These are phyloP conservation scores for Margaritifera margaritifera DNA, from an alignment of 2,888 invertebrate species.

Conservation along the genomic window DNA sequence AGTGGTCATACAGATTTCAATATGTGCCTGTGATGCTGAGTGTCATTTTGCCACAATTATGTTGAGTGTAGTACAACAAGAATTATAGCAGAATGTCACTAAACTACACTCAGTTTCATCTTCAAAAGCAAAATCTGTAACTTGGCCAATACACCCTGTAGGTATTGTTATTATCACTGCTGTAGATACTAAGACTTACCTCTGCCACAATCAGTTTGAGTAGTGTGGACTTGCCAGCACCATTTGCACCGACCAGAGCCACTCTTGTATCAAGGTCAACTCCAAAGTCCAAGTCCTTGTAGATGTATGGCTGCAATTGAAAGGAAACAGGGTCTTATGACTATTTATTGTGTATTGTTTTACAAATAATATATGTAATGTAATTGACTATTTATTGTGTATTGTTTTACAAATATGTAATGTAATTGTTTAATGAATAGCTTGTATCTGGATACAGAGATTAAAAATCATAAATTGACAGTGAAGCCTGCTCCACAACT, in stretches of 20 bases:
- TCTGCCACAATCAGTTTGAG: conserved; percentile 96
- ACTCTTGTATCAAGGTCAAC: conserved; percentile 96
- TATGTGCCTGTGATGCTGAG: no score
- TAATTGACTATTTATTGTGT: no score
- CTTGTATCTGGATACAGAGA: no score
- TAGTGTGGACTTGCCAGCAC: conserved; percentile 98
- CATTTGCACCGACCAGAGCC: conserved; percentile 97
- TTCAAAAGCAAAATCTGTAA: neutral
- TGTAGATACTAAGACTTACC: conserved; percentile 76
- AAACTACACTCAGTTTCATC: neutral
- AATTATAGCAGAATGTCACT: neutral
- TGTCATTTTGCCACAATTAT: no score
- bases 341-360: no score
- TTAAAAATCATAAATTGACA: no score
- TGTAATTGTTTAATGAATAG: no score
- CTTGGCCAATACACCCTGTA: no score
- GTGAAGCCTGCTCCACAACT: no score
- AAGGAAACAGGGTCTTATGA: neutral
- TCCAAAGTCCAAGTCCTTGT: conserved; percentile 98
- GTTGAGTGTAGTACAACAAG: neutral
- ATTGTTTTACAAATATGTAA: no score
- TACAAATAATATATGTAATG: no score
- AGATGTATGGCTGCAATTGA: conserved; percentile 84
- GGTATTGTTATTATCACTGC: neutral
- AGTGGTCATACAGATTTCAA: no score